Evolutionary conservation across 2,113 vertebrate genomes (phyloP), one percentile per base, ranked within the genome.

Genomic region (Paracanthobrama guichenoti): DNA sequence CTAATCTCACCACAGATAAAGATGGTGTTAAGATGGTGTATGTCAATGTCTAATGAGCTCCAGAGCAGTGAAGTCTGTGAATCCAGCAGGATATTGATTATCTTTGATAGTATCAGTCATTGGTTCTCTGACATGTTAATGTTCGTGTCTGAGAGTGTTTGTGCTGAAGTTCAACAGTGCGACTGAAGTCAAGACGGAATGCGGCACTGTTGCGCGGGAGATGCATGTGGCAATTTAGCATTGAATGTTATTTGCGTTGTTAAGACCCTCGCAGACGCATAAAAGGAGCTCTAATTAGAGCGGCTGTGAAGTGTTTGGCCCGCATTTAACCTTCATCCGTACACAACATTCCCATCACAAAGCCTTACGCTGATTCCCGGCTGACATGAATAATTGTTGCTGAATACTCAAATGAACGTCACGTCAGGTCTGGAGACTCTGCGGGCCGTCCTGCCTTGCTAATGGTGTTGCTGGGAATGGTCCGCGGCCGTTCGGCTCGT

Each of bases 331-430:
- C 60, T 80, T 50, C 60, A 42, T 42, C 6, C 13, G 2, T 16
- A n/a, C 20, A 42, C 76, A 67, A 22, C 44, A 28, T 80, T 66
- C 60, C 60, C 77, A 20, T 75, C 31, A 73, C 20, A 53, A 76
- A 75, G 59, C 18, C 28, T 82, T 50, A 10, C 48, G 35, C 79
- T 76, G 72, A 77, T 60, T 67, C 66, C 53, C 18, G 53, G 53
- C 6, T 3, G 53, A 14, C 42, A 22, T 83, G 75, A 67, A 79
- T 87, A 87, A 82, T 85, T 69, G 74, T 57, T 82, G 64, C 39
- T 67, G 39, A 69, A 79, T n/a, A 2, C 35, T 44, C 35, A n/a
- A 5, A 71, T 6, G 22, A 44, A 26, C 62, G 5, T 6, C 6
- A 6, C n/a, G 57, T 60, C 57, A 55, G 18, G 18, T 55, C 53